These are phyloP conservation scores for Pempheris klunzingeri DNA, from an alignment of 2,797 vertebrate genomes.

Conservation along the genomic window DNA sequence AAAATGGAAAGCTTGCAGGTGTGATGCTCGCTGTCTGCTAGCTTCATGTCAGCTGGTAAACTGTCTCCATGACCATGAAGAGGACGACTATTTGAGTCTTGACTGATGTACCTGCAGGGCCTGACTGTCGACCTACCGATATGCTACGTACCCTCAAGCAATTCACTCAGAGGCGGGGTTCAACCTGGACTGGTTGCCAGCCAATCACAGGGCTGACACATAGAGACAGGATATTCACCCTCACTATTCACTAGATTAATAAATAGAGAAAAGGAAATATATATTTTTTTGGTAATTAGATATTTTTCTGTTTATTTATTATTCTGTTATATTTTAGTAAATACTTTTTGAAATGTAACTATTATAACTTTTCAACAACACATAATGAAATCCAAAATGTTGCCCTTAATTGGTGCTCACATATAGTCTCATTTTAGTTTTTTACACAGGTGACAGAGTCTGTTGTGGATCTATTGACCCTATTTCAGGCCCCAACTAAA, in stretches of 20 bases:
- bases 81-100: neutral
- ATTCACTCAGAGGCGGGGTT: neutral
- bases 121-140: neutral
- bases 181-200: neutral
- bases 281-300: neutral
- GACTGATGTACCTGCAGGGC: slow-evolving; percentile 3
- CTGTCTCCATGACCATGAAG: neutral
- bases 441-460: neutral
- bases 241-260: too few species aligned
- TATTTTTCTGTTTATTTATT: too few species aligned
- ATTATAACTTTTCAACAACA: too few species aligned
- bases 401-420: neutral
- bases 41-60: slow-evolving; percentile 1
- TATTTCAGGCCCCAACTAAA: neutral
- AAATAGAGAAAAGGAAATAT: too few species aligned
- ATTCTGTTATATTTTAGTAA: neutral
- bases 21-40: neutral
- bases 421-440: neutral
- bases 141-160: neutral
- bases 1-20: slow-evolving; percentile 4
- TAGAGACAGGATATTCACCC: too few species aligned
- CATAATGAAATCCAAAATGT: neutral
- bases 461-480: neutral
- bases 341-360: neutral
- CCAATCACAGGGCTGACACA: too few species aligned